phyloP scores from a whole-genome alignment of 2,797 vertebrate species.

The Florisuga fusca region DNA sequence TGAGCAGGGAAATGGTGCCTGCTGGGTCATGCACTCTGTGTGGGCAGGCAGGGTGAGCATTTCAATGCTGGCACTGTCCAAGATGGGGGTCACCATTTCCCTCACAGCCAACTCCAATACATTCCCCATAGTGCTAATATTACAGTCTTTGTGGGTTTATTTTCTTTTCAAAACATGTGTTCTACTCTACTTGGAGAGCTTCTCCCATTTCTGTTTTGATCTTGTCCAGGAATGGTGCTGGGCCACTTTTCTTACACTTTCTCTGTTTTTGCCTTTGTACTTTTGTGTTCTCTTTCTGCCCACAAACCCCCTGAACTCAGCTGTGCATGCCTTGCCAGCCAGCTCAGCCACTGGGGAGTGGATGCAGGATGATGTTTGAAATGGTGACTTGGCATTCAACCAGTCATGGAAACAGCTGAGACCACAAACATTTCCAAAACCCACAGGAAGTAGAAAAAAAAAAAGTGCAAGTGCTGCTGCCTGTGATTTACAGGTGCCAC shows the following conservation, averaged over 20 bases:
- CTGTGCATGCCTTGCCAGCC: background rate
- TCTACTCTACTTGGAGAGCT: background rate
- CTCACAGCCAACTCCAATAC: background rate
- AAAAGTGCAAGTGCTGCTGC: background rate
- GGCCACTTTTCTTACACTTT: background rate
- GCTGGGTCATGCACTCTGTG: accelerated
- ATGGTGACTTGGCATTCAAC: background rate
- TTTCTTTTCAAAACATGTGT: background rate
- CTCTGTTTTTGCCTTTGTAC: background rate
- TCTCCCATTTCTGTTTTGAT: background rate
- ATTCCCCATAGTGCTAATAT: background rate
- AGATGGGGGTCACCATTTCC: background rate
- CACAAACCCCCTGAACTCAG: accelerated
- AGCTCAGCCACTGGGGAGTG: background rate
- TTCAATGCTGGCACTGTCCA: background rate
- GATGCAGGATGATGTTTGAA: background rate
- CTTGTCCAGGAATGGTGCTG: background rate
- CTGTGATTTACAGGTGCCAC: background rate
- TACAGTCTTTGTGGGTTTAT: background rate
- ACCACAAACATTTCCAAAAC: background rate
- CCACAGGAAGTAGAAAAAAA: background rate
- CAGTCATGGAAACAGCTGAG: constrained; percentile 12
- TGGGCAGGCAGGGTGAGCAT: background rate
- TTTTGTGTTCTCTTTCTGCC: background rate
- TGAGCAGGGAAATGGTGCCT: accelerated